A percentile compares a stretch with the other conserved stretches of the same genome.
phyloP scores from a whole-genome alignment of 2,113 vertebrate species.

The Chionomys nivalis region DNA sequence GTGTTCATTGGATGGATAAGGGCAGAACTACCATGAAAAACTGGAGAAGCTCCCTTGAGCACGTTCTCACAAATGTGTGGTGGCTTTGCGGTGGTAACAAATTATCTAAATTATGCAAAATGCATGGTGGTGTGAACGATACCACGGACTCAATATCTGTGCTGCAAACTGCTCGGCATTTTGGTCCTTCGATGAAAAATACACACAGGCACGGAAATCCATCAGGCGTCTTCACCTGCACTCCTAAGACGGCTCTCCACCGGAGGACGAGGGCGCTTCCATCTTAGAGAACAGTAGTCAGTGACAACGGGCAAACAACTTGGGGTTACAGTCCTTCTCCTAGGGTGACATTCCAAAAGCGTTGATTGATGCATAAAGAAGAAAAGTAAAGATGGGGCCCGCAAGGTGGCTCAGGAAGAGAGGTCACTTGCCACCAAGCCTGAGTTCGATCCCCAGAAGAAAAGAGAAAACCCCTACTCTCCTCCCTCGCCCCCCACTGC shows the following conservation, averaged over 20 bases:
- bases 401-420: background rate
- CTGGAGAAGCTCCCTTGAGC: constrained; percentile 9
- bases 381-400: background rate
- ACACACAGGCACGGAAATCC: background rate
- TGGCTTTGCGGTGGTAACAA: constrained; percentile 1
- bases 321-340: background rate
- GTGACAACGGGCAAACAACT: background rate
- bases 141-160: background rate
- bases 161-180: background rate
- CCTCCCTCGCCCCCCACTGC: background rate
- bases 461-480: too few species aligned
- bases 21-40: background rate
- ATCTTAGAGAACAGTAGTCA: background rate
- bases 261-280: background rate
- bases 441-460: too few species aligned
- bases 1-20: background rate
- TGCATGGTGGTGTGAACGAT: background rate
- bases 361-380: background rate
- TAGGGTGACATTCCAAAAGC: background rate
- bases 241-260: background rate
- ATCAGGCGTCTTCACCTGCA: background rate
- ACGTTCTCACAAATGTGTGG: background rate
- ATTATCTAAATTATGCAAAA: constrained; percentile 1
- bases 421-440: too few species aligned
- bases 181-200: background rate